Evolutionary conservation across 1,140 invertebrate species (phyloP), one percentile per base, ranked within the genome.

Genomic region (Microplitis demolitor): DNA sequence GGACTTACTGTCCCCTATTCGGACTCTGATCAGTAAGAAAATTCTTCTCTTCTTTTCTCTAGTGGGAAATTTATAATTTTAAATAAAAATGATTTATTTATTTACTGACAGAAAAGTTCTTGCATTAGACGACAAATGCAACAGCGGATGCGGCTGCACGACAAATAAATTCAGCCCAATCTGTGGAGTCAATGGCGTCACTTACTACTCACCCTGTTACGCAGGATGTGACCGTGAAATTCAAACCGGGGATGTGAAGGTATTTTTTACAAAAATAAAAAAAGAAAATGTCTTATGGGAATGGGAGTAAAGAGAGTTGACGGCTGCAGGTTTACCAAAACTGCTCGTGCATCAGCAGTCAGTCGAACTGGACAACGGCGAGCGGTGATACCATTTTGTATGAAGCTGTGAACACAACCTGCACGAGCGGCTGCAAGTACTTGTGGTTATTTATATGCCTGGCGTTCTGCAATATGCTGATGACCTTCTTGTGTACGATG

Each of bases 121-220:
- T 37, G 80, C 76, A 53, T 78, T 91, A 56, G 80, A 87, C 11
- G 84, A 88, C 33, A 33, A 76, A 3, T 94, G 93, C 78, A 94
- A 94, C 82, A 76, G 76, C n/a, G 87, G 86, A 3, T 94, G 93
- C 79, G 87, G 83, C 0, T 93, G 93, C 80, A 86, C 83, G 4
- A 83, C 78, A 64, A 83, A 80, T 4, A 81, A 89, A 62, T 91
- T 89, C 76, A 88, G 90, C 77, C 92, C 92, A 4, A 91, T 95
- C 73, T 97, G 95, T 84, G 94, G 94, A 5, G 89, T 90, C 8
- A 92, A 96, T 85, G 92, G 91, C 31, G 86, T 93, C 31, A 93
- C 93, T 76, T 96, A 96, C 82, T 96, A 92, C 85, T 95, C 93
- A 45, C 91, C 95, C 0, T 96, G 95, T 82, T 91, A 93, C 86